Percentiles rank a stretch among this genome's conserved stretches.
These are phyloP conservation scores for Myrmecophaga tridactyla DNA, from an alignment of 2,113 vertebrate species.

Conservation along the genomic window DNA sequence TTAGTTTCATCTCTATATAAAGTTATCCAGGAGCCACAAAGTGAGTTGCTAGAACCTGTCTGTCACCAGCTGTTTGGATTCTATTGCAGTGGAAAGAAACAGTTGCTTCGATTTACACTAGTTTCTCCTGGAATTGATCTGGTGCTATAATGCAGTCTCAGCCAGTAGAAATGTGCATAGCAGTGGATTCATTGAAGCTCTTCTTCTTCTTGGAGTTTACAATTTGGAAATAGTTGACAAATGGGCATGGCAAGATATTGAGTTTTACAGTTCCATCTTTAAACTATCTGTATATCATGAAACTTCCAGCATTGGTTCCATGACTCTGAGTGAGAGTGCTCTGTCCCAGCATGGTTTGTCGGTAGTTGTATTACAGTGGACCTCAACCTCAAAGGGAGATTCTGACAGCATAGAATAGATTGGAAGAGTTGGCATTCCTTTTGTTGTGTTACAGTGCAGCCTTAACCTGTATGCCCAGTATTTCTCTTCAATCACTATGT, in stretches of 20 bases:
- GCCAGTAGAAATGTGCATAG: constrained; percentile 91
- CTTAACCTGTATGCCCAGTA: constrained; percentile 93
- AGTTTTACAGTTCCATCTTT: constrained; percentile 97
- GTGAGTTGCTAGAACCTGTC: too few species aligned
- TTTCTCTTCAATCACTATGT: constrained; percentile 95
- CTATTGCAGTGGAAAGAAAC: constrained; percentile 93
- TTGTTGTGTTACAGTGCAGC: constrained; percentile 96
- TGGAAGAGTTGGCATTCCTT: constrained; percentile 97
- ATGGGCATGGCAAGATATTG: constrained; percentile 94
- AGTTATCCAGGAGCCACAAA: too few species aligned
- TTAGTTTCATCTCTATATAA: too few species aligned
- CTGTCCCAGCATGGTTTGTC: constrained; percentile 96
- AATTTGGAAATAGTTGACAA: constrained; percentile 99
- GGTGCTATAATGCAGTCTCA: constrained; percentile 94
- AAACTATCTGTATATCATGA: constrained; percentile 98
- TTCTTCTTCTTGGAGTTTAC: constrained; percentile 97
- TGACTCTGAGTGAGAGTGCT: constrained; percentile 96
- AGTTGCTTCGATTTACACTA: constrained; percentile 94
- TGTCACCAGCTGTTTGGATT: constrained; percentile 99
- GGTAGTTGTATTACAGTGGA: constrained; percentile 95
- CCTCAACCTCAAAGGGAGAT: constrained; percentile 97
- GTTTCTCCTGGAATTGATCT: constrained; percentile 97
- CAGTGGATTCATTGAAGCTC: constrained; percentile 96
- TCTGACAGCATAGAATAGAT: constrained; percentile 98
- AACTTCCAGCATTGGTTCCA: constrained; percentile 96